Percentiles rank a stretch among this genome's conserved stretches.
Evolutionary conservation across 2,113 vertebrate genomes (phyloP).

Genomic region (Prunella himalayana): DNA sequence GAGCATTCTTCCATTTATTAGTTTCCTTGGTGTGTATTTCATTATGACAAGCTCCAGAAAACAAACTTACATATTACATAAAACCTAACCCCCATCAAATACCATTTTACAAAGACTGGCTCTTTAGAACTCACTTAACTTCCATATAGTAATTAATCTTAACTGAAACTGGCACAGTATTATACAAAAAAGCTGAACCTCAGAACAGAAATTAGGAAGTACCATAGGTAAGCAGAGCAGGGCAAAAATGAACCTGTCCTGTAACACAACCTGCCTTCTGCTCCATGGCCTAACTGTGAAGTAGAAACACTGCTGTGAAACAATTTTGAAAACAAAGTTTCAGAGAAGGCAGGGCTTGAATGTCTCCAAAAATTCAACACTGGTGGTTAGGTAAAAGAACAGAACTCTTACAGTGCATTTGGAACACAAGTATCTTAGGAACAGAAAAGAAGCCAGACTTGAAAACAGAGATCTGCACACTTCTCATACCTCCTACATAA

Average conservation of each 20-base stretch:
- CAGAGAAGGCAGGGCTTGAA: neutral
- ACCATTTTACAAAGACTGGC: neutral
- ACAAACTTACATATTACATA: neutral
- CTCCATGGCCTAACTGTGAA: neutral
- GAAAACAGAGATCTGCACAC: neutral
- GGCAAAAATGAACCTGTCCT: neutral
- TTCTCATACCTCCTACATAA: neutral
- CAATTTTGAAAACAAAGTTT: neutral
- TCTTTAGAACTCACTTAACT: neutral
- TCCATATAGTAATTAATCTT: neutral
- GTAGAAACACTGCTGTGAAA: neutral
- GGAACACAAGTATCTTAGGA: neutral
- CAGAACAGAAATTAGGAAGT: neutral
- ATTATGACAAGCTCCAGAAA: neutral
- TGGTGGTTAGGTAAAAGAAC: neutral
- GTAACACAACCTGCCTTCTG: fast-evolving
- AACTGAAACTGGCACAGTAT: neutral
- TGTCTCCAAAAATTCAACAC: neutral
- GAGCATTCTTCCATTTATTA: neutral
- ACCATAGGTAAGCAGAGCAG: neutral
- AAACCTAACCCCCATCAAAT: neutral
- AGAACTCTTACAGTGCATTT: neutral
- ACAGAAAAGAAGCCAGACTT: neutral
- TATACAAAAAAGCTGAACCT: neutral
- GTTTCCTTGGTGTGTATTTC: neutral